phyloP scores from a whole-genome alignment of 35 echinoderm and acorn worm genomes.

The Heliocidaris erythrogramma region DNA sequence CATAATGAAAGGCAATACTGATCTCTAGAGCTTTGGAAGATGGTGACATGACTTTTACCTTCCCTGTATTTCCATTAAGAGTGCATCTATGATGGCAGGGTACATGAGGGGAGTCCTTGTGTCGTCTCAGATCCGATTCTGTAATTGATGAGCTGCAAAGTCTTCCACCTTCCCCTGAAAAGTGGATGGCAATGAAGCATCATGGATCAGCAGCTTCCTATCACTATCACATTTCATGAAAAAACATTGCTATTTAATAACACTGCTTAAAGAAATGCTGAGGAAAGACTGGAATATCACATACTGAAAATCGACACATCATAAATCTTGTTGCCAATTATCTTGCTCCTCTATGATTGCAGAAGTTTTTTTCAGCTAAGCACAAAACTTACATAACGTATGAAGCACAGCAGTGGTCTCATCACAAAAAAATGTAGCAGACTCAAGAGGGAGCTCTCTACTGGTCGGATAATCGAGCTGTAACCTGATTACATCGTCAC shows the following conservation, averaged over 20 bases:
- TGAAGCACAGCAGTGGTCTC: neutral
- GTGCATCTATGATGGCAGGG: neutral
- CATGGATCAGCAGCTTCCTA: too few species aligned
- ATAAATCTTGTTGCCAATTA: too few species aligned
- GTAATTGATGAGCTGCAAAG: neutral
- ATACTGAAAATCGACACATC: too few species aligned
- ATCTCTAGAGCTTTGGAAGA: too few species aligned
- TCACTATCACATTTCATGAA: too few species aligned
- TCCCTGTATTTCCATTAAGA: neutral
- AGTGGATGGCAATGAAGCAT: neutral
- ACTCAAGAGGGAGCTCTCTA: neutral
- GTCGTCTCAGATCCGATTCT: neutral
- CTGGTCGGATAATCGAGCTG: neutral
- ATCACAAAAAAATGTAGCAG: neutral
- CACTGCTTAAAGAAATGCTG: too few species aligned
- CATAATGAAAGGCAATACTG: too few species aligned
- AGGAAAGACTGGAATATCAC: too few species aligned
- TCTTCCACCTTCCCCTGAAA: constrained; percentile 15
- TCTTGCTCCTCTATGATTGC: too few species aligned
- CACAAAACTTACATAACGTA: neutral
- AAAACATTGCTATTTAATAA: too few species aligned
- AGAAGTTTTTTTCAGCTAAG: too few species aligned
- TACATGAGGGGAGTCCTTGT: neutral
- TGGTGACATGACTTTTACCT: neutral
- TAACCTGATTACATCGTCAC: neutral